Percentiles rank a stretch among this genome's conserved stretches.
These are phyloP conservation scores for Muscina levida DNA, from an alignment of 2,888 invertebrate species.

Conservation along the genomic window DNA sequence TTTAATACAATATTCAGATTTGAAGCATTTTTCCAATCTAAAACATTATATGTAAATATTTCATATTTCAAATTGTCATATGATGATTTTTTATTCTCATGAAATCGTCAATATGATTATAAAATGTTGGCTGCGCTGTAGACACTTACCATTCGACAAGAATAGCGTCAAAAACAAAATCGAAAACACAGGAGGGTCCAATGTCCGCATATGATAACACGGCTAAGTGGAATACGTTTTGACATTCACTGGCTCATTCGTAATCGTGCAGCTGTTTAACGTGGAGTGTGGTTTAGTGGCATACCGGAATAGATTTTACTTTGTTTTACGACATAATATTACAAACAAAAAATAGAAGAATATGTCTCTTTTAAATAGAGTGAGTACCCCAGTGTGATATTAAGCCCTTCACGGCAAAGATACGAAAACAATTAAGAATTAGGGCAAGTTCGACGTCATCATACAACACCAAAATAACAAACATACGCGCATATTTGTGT, in stretches of 20 bases:
- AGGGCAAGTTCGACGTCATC: neutral
- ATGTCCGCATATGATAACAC: conserved; percentile 52
- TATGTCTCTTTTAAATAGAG: conserved; percentile 57
- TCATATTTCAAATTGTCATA: too few species aligned
- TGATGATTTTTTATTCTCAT: too few species aligned
- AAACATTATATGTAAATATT: too few species aligned
- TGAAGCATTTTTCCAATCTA: too few species aligned
- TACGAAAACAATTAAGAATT: neutral
- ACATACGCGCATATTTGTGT: neutral
- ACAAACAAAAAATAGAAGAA: conserved; percentile 19
- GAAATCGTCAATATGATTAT: too few species aligned
- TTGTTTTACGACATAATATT: too few species aligned
- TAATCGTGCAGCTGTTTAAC: conserved; percentile 33
- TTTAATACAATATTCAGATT: too few species aligned
- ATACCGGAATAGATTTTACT: neutral
- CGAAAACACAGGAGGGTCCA: too few species aligned
- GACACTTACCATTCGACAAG: too few species aligned
- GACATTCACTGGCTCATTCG: conserved; percentile 37
- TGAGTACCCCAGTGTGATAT: conserved; percentile 28
- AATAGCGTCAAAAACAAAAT: too few species aligned
- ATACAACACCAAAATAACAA: neutral
- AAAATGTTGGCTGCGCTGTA: too few species aligned
- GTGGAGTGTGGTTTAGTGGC: conserved; percentile 23
- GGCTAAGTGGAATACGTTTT: conserved; percentile 1
- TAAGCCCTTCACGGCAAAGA: too few species aligned